Evolutionary conservation across 2,113 vertebrate species (phyloP).

Genomic region (human): GRCh38 chr11:102656501-102657000

Average conservation of each 20-base stretch:
- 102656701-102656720: not conserved
- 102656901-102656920: not conserved
- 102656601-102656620: not conserved
- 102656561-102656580: not conserved
- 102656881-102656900: not conserved
- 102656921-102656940: not conserved
- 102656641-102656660: not conserved
- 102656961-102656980: not conserved
- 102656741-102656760: not conserved
- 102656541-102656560: not conserved
- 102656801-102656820: not conserved
- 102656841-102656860: not conserved
- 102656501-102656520: not conserved
- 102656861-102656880: not conserved
- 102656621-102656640: not conserved
- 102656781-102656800: not conserved
- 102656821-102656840: not conserved
- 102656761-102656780: not conserved
- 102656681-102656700: not conserved
- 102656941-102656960: not conserved
- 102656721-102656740: not conserved
- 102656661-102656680: not conserved
- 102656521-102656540: not conserved
- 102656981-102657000: not conserved
- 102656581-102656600: not conserved